Base-by-base conservation (phyloP, 2,113 vertebrate species). In the Mystacornis crossleyi region DNA sequence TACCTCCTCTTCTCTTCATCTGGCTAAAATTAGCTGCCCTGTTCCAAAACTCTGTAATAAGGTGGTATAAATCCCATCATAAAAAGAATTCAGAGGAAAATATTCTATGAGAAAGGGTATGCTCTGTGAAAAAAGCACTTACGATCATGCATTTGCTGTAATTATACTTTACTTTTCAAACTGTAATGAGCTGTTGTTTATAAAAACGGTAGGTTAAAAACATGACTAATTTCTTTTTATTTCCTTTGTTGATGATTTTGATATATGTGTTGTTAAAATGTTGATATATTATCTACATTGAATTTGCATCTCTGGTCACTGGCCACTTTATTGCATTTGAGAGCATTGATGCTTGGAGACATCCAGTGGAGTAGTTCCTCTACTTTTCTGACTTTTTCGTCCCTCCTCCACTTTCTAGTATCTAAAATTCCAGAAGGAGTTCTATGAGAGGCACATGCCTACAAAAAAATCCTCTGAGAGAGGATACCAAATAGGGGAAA, bases 31-130 rank as follows among this genome's bases (percentile, higher is more conserved):
- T 91, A 85, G 48, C 24, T 90, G 53, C n/a, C 72, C 53, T 67
- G 17, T 40, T 79, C 85, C 23, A 89, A 81, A 91, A 80, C 8
- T 3, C n/a, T 82, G 21, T 82, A 93, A 93, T 83, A 90, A 90
- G 13, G 57, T 55, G 31, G 66, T 61, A 72, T 90, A 93, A 86
- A 77, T 83, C n/a, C 66, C 54, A 80, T 61, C 53, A 82, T 55
- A 72, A 75, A 95, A 88, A 82, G 15, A 94, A 95, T 82, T 65
- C 53, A 84, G 23, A 53, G 65, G 40, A 81, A 95, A 93, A 55
- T 65, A 91, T 75, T 79, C 17, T 18, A 64, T 36, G 42, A 58
- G 24, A 86, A 70, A 86, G 16, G 6, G 48, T 23, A 74, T 23
- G 25, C 21, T 79, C 89, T 91, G 38, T 83, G 53, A 60, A 90